Evolutionary conservation across 2,797 vertebrate genomes (phyloP), one percentile per base, ranked within the genome.

Genomic region (Enteromius paludinosus): DNA sequence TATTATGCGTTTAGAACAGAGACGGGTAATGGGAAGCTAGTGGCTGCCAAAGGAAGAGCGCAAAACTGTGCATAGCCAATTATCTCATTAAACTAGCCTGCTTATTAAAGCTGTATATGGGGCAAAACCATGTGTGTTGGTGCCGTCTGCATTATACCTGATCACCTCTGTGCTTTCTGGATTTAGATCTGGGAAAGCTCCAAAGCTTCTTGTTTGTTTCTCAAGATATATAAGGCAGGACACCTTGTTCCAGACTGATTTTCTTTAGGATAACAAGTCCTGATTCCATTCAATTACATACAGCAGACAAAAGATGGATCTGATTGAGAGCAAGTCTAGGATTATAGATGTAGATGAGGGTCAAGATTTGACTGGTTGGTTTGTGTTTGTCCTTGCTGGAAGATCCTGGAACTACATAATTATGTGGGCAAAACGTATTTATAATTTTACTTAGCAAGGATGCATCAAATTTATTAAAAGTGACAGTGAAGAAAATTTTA

Each of bases 1-100:
- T 87, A 87, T 88, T 81, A 84, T 61, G 65, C 66, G 7, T 38
- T 81, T 61, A 81, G 83, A 78, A 83, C 49, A 54, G 35, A 49
- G 61, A 43, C 9, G 35, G 23, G 35, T 83, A 88, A 84, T 85
- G 78, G 76, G 80, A 77, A 73, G 28, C 62, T 69, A 71, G 78
- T 47, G 71, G 70, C 83, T 77, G 59, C 75, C 73, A 20, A 82
- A 82, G 47, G 69, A 80, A 54, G 77, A 43, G 47, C 23, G 20
- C 65, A 71, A 81, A 81, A 65, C 41, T 38, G 64, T 43, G 62
- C 61, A 83, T 35, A 68, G 79, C 33, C 66, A 80, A 69, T 84
- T 86, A 86, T 86, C 82, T 70, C 45, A 80, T 80, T 84, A 73
- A 71, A 64, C 43, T 72, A 66, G 83, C 62, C 25, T 41, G 77